Percentiles rank a stretch among this genome's conserved stretches.
Evolutionary conservation across 2,888 invertebrate species (phyloP).

Genomic region (Tridacna gigas): DNA sequence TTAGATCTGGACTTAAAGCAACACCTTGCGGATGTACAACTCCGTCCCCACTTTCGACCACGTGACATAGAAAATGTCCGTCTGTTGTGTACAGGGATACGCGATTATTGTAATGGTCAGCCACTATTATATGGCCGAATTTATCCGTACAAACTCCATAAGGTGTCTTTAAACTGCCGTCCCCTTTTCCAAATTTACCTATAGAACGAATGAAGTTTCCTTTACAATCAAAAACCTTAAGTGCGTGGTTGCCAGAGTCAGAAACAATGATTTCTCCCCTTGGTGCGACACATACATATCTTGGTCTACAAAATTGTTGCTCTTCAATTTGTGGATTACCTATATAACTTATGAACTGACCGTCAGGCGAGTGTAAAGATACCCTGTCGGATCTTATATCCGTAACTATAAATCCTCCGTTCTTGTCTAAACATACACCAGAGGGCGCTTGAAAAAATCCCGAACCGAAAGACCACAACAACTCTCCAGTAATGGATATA

Average conservation of each 20-base stretch:
- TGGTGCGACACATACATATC: constrained; percentile 85
- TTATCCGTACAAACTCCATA: constrained; percentile 86
- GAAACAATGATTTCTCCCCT: constrained; percentile 85
- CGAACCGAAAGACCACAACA: constrained; percentile 69
- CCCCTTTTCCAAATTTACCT: constrained; percentile 85
- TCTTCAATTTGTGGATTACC: constrained; percentile 83
- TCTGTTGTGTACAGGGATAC: constrained; percentile 72
- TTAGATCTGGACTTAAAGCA: constrained; percentile 59
- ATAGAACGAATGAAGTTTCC: constrained; percentile 85
- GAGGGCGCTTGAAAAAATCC: constrained; percentile 72
- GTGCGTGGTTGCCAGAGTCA: constrained; percentile 86
- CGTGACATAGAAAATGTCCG: constrained; percentile 75
- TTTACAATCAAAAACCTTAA: constrained; percentile 85
- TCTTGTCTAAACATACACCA: constrained; percentile 76
- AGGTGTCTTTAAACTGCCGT: constrained; percentile 86
- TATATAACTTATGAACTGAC: constrained; percentile 76
- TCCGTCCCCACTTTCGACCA: constrained; percentile 66
- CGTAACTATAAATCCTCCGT: constrained; percentile 84
- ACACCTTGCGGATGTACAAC: constrained; percentile 70
- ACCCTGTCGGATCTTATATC: constrained; percentile 85
- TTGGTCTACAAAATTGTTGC: constrained; percentile 85
- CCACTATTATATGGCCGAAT: constrained; percentile 85
- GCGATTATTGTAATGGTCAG: constrained; percentile 86
- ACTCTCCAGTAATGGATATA: constrained; percentile 63
- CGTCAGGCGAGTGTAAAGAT: constrained; percentile 83